These are phyloP conservation scores for Brienomyrus longianalis DNA, from an alignment of 2,113 vertebrate species.

Conservation along the genomic window DNA sequence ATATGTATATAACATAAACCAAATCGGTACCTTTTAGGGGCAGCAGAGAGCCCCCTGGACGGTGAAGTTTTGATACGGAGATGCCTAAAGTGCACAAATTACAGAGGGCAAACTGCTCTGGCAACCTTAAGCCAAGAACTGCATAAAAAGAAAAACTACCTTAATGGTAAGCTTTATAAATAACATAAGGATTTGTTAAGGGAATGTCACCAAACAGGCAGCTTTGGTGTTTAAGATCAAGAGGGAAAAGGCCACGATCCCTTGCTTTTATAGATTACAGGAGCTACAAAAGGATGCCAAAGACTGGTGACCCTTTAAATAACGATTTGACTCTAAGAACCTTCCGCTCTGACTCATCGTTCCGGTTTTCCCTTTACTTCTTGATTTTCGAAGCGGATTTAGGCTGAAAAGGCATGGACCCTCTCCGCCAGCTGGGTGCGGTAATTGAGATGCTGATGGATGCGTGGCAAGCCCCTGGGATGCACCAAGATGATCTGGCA, in stretches of 20 bases:
- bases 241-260: background rate
- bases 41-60: background rate
- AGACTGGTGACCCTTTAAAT: background rate
- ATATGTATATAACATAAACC: background rate
- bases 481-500: background rate
- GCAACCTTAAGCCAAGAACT: background rate
- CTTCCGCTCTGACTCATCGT: background rate
- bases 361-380: background rate
- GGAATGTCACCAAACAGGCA: background rate
- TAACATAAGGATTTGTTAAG: background rate
- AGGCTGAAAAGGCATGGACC: background rate
- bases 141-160: background rate
- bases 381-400: background rate
- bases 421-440: background rate
- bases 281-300: background rate
- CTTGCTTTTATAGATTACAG: background rate
- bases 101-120: background rate
- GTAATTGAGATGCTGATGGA: background rate
- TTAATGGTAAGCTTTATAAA: background rate
- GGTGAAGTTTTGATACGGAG: background rate
- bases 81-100: background rate
- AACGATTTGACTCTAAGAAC: background rate
- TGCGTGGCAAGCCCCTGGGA: background rate
- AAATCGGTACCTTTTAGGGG: background rate
- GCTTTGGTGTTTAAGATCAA: background rate